Conservation (phyloP, 2,113 vertebrate genomes). For the Misgurnus anguillicaudatus region DNA sequence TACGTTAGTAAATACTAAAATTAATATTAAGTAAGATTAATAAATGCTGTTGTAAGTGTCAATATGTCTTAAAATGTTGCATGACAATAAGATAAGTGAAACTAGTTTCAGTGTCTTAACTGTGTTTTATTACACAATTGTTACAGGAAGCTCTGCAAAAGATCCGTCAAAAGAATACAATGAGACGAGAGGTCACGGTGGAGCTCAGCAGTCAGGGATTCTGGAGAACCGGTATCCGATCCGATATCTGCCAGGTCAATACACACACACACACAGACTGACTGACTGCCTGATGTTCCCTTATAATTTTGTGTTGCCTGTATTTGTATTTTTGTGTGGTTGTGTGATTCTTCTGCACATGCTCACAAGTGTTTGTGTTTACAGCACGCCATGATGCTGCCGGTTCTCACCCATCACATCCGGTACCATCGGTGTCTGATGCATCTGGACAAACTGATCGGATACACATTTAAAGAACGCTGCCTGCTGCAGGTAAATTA, state of each 20-base stretch:
- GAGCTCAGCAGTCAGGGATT: conserved; percentile 98
- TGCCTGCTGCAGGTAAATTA: conserved; percentile 92
- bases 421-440: conserved; percentile 99
- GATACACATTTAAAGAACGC: conserved; percentile 93
- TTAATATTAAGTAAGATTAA: too few relatives aligned
- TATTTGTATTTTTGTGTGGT: too few relatives aligned
- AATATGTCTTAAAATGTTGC: too few relatives aligned
- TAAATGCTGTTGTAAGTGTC: too few relatives aligned
- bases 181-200: conserved; percentile 97
- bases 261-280: conserved; percentile 14
- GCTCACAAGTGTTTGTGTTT: conserved; percentile 8
- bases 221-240: conserved; percentile 98
- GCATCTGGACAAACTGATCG: conserved; percentile 94
- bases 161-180: conserved; percentile 99
- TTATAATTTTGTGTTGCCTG: too few relatives aligned
- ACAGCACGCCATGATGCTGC: conserved; percentile 99
- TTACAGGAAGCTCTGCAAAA: conserved; percentile 95
- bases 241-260: conserved; percentile 95
- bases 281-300: too few relatives aligned
- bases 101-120: not conserved
- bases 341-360: too few relatives aligned
- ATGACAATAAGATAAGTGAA: not conserved
- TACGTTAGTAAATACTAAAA: too few relatives aligned
- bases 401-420: conserved; percentile 97
- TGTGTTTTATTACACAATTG: not conserved